phyloP scores from a whole-genome alignment of 2,888 invertebrate genomes.

The Pachliopta kotzebuea region DNA sequence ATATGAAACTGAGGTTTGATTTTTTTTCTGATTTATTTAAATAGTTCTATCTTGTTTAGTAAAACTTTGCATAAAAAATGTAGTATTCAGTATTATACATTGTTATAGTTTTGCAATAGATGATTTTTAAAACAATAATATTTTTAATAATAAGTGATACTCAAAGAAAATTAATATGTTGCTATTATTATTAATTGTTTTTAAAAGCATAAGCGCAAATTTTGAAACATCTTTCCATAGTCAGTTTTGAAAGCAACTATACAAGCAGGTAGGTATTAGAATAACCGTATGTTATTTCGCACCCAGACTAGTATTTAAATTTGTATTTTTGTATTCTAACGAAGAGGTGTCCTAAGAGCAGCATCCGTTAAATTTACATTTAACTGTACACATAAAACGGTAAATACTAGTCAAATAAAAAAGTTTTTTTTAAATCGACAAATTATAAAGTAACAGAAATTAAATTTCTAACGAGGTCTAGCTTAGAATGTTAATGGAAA shows the following conservation, averaged over 20 bases:
- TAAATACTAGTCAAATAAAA: conserved; percentile 56
- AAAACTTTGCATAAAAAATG: too few relatives aligned
- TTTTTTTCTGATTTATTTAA: too few relatives aligned
- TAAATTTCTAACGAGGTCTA: background rate
- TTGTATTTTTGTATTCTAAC: conserved; percentile 32
- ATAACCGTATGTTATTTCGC: conserved; percentile 9
- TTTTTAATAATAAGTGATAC: background rate
- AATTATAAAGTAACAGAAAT: background rate
- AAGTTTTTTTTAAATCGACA: conserved; percentile 37
- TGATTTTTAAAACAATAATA: background rate
- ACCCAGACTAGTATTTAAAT: conserved; percentile 25
- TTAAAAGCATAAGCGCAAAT: background rate
- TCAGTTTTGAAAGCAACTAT: background rate
- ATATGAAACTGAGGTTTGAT: too few relatives aligned
- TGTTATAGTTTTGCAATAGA: too few relatives aligned
- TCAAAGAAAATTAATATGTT: background rate
- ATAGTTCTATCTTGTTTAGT: too few relatives aligned
- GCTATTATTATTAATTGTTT: background rate
- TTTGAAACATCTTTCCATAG: background rate
- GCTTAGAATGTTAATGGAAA: background rate
- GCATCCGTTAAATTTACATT: conserved; percentile 55
- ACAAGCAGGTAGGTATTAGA: background rate
- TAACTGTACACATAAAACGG: conserved; percentile 53
- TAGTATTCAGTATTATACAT: too few relatives aligned
- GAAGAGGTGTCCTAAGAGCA: conserved; percentile 34